Conservation (phyloP, 2,113 vertebrate species). For the Labeo rohita region DNA sequence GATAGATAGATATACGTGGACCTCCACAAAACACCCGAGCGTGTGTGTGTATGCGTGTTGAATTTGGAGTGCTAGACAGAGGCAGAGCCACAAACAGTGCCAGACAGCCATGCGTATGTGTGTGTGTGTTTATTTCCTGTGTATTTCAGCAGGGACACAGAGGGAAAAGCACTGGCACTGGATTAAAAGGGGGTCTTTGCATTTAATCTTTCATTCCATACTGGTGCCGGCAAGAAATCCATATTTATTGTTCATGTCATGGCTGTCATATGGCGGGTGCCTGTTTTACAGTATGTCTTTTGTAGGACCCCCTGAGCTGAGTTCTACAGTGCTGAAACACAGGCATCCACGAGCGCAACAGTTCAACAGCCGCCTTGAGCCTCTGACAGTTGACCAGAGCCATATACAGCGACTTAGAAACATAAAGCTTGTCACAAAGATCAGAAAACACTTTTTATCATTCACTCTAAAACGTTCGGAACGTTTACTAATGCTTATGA, state of each 20-base stretch:
- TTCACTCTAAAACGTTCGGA: background rate
- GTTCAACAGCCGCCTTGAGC: slow-evolving; percentile 61
- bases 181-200: slow-evolving; percentile 67
- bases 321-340: slow-evolving; percentile 65
- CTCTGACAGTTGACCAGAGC: slow-evolving; percentile 54
- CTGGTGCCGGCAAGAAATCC: slow-evolving; percentile 64
- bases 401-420: slow-evolving; percentile 36
- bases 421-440: slow-evolving; percentile 59
- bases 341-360: slow-evolving; percentile 59
- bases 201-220: slow-evolving; percentile 75
- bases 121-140: slow-evolving; percentile 73
- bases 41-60: slow-evolving; percentile 61
- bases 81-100: slow-evolving; percentile 67
- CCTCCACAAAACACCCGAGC: slow-evolving; percentile 52
- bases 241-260: slow-evolving; percentile 77
- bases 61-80: slow-evolving; percentile 63
- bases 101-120: slow-evolving; percentile 67
- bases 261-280: slow-evolving; percentile 71
- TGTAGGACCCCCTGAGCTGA: slow-evolving; percentile 61
- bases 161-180: slow-evolving; percentile 60
- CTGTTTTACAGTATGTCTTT: slow-evolving; percentile 67
- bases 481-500: background rate
- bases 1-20: slow-evolving; percentile 21
- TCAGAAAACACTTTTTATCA: slow-evolving; percentile 55
- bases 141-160: slow-evolving; percentile 60